These are phyloP conservation scores for Didymodactylos carnosus DNA, from an alignment of 2,888 invertebrate species.

Conservation along the genomic window DNA sequence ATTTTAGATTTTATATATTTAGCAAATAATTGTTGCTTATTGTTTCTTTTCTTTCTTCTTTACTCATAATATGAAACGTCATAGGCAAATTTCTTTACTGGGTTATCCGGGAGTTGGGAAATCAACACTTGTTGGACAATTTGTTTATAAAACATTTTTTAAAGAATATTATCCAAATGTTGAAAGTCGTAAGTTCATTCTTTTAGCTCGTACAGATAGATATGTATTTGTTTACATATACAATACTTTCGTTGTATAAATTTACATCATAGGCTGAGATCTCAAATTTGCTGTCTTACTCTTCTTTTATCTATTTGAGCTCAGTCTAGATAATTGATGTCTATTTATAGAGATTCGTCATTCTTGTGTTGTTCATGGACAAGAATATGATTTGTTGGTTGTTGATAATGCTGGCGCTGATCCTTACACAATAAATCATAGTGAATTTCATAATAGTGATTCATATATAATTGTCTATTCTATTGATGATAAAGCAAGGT, in stretches of 20 bases:
- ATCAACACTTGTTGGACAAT: neutral
- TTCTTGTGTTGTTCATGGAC: neutral
- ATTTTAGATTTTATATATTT: no score
- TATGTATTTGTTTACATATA: no score
- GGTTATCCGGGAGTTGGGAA: neutral
- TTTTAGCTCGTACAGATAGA: no score
- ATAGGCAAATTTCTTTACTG: neutral
- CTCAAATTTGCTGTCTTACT: no score
- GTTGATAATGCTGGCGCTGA: neutral
- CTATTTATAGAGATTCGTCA: neutral
- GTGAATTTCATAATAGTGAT: neutral
- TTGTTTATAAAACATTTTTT: neutral
- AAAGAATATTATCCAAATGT: neutral
- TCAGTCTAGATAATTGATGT: neutral
- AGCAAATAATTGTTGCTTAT: no score
- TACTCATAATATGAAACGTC: no score
- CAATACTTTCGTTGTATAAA: no score
- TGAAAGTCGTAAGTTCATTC: neutral
- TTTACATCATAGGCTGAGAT: no score
- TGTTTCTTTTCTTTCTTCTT: no score
- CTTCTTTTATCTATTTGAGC: no score
- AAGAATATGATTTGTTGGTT: neutral
- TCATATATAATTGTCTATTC: neutral
- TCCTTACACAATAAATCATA: neutral
- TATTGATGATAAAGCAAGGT: neutral